phyloP scores from a whole-genome alignment of 2,888 invertebrate species.

The Hoplodrina ambigua region DNA sequence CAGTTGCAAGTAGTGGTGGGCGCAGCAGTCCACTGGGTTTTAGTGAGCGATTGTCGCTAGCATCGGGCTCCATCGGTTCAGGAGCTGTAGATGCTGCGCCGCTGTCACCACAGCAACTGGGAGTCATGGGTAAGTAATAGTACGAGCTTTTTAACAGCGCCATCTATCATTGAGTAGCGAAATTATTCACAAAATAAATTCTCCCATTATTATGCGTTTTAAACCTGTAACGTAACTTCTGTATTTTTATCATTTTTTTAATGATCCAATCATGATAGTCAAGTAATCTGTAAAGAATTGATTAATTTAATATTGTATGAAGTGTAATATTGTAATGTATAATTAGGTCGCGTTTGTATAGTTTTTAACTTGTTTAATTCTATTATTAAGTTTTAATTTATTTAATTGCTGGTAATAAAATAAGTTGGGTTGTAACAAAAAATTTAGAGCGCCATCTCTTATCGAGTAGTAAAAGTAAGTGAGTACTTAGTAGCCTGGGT shows the following conservation, averaged over 20 bases:
- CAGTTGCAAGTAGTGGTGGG: conserved; percentile 92
- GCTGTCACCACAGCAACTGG: conserved; percentile 96
- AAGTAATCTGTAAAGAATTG: too few species aligned
- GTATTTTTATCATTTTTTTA: too few species aligned
- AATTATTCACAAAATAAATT: neutral
- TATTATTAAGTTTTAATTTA: too few species aligned
- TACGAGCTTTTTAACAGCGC: conserved; percentile 66
- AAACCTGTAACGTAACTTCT: too few species aligned
- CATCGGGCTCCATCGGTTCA: conserved; percentile 92
- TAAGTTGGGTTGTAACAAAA: conserved; percentile 17
- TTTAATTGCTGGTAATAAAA: too few species aligned
- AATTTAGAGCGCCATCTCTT: conserved; percentile 73
- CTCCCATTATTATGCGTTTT: neutral
- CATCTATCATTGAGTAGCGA: conserved; percentile 78
- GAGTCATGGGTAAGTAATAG: conserved; percentile 95
- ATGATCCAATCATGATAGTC: too few species aligned
- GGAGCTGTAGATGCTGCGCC: conserved; percentile 91
- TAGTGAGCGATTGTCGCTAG: conserved; percentile 92
- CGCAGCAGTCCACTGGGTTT: conserved; percentile 91
- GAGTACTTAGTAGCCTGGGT: neutral
- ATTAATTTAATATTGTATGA: too few species aligned
- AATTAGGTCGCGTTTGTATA: too few species aligned
- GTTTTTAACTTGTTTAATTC: too few species aligned
- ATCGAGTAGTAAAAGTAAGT: conserved; percentile 70
- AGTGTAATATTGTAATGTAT: too few species aligned